Percentiles rank a stretch among this genome's conserved stretches.
Conservation (phyloP, 2,888 invertebrate genomes). For the Cataglyphis cursor region DNA sequence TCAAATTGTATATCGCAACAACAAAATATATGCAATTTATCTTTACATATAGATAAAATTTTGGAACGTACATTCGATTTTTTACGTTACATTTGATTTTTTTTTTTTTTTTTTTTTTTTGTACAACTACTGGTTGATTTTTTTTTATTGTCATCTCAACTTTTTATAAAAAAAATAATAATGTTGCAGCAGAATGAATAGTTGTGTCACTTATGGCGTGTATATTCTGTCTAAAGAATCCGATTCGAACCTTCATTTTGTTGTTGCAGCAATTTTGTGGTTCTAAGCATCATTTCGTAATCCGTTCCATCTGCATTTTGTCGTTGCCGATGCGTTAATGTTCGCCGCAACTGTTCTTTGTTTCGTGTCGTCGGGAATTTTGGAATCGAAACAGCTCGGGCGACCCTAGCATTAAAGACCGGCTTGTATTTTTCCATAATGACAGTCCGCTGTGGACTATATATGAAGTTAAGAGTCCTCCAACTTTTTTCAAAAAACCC, state of each 20-base stretch:
- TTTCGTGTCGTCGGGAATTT: constrained; percentile 65
- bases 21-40: not conserved
- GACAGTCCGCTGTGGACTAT: constrained; percentile 70
- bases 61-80: not conserved
- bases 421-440: constrained; percentile 81
- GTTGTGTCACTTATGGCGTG: not conserved
- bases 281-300: constrained; percentile 24
- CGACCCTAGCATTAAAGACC: constrained; percentile 79
- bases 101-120: not conserved
- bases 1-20: not conserved
- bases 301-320: constrained; percentile 48
- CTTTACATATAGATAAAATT: not conserved
- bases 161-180: not conserved
- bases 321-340: constrained; percentile 27
- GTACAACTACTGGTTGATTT: not conserved
- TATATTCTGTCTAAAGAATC: not conserved
- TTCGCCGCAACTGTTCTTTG: constrained; percentile 63
- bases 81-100: no score
- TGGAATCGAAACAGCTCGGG: constrained; percentile 65
- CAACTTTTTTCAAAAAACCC: constrained; percentile 38
- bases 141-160: not conserved
- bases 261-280: constrained; percentile 18
- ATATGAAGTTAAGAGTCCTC: constrained; percentile 16
- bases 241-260: not conserved
- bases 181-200: not conserved